Conservation (phyloP, 2,888 invertebrate species). For the Drosophila setosimentum region DNA sequence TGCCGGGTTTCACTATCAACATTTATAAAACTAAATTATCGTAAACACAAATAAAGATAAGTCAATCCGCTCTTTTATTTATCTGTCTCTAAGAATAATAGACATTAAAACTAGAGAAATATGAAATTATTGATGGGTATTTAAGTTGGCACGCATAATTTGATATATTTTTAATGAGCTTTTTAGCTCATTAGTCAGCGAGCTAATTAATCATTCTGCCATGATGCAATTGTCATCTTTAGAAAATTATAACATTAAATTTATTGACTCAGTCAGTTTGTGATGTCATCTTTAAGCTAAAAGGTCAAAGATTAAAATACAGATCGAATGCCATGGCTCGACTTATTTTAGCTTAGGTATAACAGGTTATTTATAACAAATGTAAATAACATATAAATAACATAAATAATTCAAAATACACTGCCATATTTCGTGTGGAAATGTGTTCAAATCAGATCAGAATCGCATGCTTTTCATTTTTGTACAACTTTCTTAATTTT, state of each 20-base stretch:
- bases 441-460: not conserved
- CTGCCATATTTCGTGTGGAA: not conserved
- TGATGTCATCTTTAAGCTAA: not conserved
- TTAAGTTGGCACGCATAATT: too few relatives aligned
- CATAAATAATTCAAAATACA: not conserved
- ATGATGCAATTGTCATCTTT: not conserved
- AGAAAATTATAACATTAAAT: not conserved
- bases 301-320: not conserved
- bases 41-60: not conserved
- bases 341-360: not conserved
- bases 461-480: not conserved
- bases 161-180: not conserved
- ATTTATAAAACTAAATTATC: not conserved
- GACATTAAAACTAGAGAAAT: not conserved
- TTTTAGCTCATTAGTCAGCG: not conserved
- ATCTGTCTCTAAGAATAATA: not conserved
- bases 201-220: not conserved
- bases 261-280: not conserved
- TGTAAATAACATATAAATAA: not conserved
- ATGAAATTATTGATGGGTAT: too few relatives aligned
- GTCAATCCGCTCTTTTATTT: not conserved
- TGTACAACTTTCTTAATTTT: too few relatives aligned
- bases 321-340: not conserved
- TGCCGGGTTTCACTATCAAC: not conserved
- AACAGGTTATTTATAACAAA: too few relatives aligned